These are phyloP conservation scores for Bibio marci DNA, from an alignment of 2,888 invertebrate genomes.

Conservation along the genomic window DNA sequence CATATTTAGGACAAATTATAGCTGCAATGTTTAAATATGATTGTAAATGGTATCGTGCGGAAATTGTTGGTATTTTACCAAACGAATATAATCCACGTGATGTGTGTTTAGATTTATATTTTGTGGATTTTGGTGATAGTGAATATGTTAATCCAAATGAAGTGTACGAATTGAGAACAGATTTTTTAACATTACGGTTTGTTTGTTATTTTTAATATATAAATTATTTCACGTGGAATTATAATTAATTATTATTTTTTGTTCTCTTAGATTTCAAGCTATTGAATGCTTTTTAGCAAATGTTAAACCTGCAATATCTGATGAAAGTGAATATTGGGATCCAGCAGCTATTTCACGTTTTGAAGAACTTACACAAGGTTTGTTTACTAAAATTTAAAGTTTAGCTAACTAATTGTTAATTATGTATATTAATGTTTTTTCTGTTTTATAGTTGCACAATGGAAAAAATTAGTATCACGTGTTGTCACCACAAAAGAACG, in stretches of 20 bases:
- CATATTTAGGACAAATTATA: conserved; percentile 59
- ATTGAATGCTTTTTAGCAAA: conserved; percentile 72
- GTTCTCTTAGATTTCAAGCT: conserved; percentile 41
- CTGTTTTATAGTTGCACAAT: conserved; percentile 50
- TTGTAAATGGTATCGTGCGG: conserved; percentile 59
- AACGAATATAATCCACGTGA: conserved; percentile 44
- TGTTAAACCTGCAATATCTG: conserved; percentile 38
- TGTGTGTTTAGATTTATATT: conserved; percentile 53
- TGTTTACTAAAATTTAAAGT: conserved; percentile 4
- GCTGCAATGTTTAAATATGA: conserved; percentile 71
- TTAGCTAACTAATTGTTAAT: not conserved
- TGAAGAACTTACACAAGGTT: conserved; percentile 49
- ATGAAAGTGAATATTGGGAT: conserved; percentile 37
- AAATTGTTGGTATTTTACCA: conserved; percentile 15
- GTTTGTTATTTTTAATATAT: not conserved
- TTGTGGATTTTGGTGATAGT: conserved; percentile 77
- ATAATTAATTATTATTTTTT: not conserved
- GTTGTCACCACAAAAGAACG: conserved; percentile 54
- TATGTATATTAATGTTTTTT: conserved; percentile 10
- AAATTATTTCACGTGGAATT: not conserved
- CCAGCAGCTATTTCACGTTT: conserved; percentile 45
- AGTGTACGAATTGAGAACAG: conserved; percentile 55
- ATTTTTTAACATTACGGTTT: conserved; percentile 31
- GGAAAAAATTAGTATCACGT: conserved; percentile 62
- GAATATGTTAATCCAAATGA: conserved; percentile 47